Percentiles rank a stretch among this genome's conserved stretches.
Evolutionary conservation across 2,797 vertebrate genomes (phyloP).

Genomic region (Karalla daura): DNA sequence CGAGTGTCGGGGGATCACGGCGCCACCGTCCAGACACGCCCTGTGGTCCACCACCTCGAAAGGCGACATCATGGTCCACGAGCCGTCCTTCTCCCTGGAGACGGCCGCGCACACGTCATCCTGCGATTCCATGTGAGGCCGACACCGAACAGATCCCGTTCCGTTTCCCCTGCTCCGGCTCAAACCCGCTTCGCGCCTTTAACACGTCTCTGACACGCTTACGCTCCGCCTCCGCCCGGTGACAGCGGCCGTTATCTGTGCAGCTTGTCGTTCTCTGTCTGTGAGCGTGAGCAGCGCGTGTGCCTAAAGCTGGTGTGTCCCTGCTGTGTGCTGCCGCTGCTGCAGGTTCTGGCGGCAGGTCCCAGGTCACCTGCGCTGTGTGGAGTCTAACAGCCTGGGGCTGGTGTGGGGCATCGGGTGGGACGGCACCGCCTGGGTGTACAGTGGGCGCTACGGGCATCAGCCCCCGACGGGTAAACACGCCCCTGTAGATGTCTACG

Average conservation of each 20-base stretch:
- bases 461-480: slow-evolving; percentile 88
- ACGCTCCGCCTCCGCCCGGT: slow-evolving; percentile 13
- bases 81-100: slow-evolving; percentile 90
- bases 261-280: slow-evolving; percentile 13
- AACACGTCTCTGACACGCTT: slow-evolving; percentile 6
- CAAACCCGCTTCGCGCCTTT: not conserved
- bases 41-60: slow-evolving; percentile 96
- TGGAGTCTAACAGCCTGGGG: slow-evolving; percentile 92
- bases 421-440: slow-evolving; percentile 94
- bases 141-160: not conserved
- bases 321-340: slow-evolving; percentile 70
- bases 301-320: slow-evolving; percentile 63
- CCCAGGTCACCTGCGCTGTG: slow-evolving; percentile 91
- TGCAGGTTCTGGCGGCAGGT: slow-evolving; percentile 97
- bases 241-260: not conserved
- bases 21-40: slow-evolving; percentile 89
- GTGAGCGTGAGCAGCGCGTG: slow-evolving; percentile 11
- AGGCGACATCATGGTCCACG: slow-evolving; percentile 95
- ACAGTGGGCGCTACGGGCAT: slow-evolving; percentile 86
- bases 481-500: slow-evolving; percentile 27
- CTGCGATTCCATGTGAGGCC: slow-evolving; percentile 95
- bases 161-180: too few species aligned
- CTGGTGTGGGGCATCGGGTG: slow-evolving; percentile 96
- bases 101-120: slow-evolving; percentile 76
- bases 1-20: slow-evolving; percentile 87